phyloP scores from a whole-genome alignment of 2,888 invertebrate genomes.

The Idaea straminata region DNA sequence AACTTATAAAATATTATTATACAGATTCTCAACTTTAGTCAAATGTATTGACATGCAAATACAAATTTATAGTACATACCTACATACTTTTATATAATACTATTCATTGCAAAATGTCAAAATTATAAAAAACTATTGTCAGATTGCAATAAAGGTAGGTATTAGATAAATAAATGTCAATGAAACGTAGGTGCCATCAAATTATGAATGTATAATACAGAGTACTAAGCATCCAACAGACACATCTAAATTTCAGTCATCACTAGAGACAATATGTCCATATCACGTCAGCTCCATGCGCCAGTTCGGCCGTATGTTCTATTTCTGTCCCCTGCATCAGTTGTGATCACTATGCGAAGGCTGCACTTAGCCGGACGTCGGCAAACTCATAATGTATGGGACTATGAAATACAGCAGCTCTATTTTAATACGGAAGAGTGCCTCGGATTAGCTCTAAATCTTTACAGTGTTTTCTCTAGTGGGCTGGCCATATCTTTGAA shows the following conservation, averaged over 20 bases:
- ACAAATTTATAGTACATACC: too few relatives aligned
- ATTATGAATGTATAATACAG: too few relatives aligned
- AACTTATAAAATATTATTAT: too few relatives aligned
- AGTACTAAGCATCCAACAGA: not conserved
- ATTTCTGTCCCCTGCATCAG: not conserved
- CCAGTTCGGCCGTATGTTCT: not conserved
- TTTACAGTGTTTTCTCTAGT: not conserved
- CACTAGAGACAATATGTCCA: not conserved
- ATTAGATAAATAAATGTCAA: too few relatives aligned
- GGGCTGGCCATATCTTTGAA: too few relatives aligned
- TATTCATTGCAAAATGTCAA: too few relatives aligned
- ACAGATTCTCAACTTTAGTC: too few relatives aligned
- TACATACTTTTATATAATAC: too few relatives aligned
- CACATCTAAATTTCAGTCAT: not conserved
- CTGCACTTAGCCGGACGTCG: not conserved
- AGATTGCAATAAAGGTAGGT: too few relatives aligned
- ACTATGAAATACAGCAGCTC: not conserved
- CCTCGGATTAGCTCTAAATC: not conserved
- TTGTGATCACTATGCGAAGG: not conserved
- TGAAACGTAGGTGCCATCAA: too few relatives aligned
- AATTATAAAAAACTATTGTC: too few relatives aligned
- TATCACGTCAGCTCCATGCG: not conserved
- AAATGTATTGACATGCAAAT: too few relatives aligned
- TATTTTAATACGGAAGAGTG: not conserved
- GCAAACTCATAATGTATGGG: not conserved